Evolutionary conservation across 1,140 invertebrate species (phyloP).

Genomic region (Drosophila sp.): DNA sequence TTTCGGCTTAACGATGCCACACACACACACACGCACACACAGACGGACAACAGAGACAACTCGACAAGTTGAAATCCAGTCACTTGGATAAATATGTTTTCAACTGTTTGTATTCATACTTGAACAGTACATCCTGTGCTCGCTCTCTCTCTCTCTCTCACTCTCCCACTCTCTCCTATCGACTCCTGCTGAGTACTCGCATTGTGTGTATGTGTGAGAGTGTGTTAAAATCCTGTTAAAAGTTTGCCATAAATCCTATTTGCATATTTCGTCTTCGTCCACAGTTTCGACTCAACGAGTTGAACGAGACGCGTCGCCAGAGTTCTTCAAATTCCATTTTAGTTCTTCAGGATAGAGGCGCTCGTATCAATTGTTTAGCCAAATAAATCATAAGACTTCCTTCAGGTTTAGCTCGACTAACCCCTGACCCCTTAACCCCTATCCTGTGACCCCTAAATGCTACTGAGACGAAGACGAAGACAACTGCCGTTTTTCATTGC

Average conservation of each 20-base stretch:
- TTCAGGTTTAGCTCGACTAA: constrained; percentile 6
- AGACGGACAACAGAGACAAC: constrained; percentile 4
- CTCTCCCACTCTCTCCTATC: background rate
- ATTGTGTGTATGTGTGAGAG: constrained; percentile 1
- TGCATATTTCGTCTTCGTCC: constrained; percentile 69
- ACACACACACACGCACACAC: constrained; percentile 9
- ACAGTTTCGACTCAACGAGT: constrained; percentile 53
- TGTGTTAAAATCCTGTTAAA: constrained; percentile 74
- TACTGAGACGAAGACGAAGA: constrained; percentile 6
- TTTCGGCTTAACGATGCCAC: constrained; percentile 38
- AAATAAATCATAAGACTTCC: constrained; percentile 78
- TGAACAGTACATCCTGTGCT: constrained; percentile 4
- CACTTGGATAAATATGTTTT: constrained; percentile 79
- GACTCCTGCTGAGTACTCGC: constrained; percentile 27
- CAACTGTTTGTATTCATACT: constrained; percentile 44
- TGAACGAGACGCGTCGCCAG: constrained; percentile 40
- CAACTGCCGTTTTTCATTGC: constrained; percentile 27
- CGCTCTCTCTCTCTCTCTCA: background rate
- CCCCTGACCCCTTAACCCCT: constrained; percentile 12
- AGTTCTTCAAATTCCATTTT: background rate
- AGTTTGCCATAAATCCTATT: constrained; percentile 80
- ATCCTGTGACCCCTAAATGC: constrained; percentile 8
- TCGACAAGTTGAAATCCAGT: constrained; percentile 49
- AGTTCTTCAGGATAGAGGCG: background rate
- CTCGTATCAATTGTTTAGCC: constrained; percentile 65